Conservation (phyloP, 1,140 invertebrate genomes). For the Aleiodes sp. region DNA sequence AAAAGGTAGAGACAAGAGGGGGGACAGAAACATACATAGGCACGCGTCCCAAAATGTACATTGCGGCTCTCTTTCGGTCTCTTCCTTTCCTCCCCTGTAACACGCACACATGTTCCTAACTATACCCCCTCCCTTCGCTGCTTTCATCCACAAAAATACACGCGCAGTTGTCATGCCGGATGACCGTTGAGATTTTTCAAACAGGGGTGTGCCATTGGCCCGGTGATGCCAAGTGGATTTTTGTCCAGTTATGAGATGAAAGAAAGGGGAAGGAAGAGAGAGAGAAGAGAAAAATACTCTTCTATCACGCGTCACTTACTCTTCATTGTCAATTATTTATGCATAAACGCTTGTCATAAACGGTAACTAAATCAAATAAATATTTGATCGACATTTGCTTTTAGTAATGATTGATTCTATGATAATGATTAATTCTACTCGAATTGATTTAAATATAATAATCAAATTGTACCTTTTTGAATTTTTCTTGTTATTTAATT, state of each 20-base stretch:
- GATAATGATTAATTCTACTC: no score
- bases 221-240: constrained; percentile 30
- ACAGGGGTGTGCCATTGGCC: constrained; percentile 19
- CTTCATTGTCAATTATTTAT: constrained; percentile 14
- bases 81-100: constrained; percentile 30
- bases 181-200: constrained; percentile 34
- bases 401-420: no score
- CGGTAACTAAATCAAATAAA: no score
- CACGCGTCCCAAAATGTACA: constrained; percentile 19
- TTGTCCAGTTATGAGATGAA: not conserved
- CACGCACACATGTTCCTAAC: constrained; percentile 28
- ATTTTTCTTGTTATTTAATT: no score
- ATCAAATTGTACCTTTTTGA: no score
- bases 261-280: not conserved
- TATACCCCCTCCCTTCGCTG: constrained; percentile 15
- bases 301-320: constrained; percentile 19
- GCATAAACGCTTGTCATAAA: constrained; percentile 4
- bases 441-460: no score
- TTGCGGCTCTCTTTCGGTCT: not conserved
- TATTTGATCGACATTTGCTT: no score
- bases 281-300: no score
- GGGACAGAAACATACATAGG: constrained; percentile 23
- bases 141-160: constrained; percentile 14
- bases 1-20: constrained; percentile 20
- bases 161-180: constrained; percentile 6